Evolutionary conservation across 2,113 vertebrate species (phyloP).

Genomic region (Perognathus longimembris): DNA sequence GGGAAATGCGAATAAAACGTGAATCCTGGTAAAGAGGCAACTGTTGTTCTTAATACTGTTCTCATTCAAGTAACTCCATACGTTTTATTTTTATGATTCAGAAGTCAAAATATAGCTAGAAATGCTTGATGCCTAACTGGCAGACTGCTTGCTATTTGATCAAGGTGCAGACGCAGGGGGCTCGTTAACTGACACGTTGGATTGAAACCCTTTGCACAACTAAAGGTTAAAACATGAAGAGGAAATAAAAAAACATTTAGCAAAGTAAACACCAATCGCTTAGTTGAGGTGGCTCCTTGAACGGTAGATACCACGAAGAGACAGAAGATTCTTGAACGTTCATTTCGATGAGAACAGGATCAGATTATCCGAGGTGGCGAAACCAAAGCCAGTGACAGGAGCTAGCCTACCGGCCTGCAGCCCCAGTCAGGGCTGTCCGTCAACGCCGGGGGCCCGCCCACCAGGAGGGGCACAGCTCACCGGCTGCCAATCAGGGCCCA

Average conservation of each 20-base stretch:
- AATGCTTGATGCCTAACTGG: background rate
- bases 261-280: background rate
- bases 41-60: background rate
- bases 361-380: background rate
- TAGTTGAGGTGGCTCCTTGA: background rate
- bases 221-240: background rate
- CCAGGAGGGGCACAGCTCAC: background rate
- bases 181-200: no score
- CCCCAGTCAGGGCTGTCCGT: background rate
- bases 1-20: background rate
- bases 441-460: background rate
- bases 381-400: background rate
- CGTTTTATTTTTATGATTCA: no score
- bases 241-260: background rate
- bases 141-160: background rate
- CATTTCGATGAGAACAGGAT: slow-evolving; percentile 16
- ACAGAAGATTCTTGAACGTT: background rate
- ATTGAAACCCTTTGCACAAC: background rate
- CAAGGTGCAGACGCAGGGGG: no score
- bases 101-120: background rate
- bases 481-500: background rate
- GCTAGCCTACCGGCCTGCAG: background rate
- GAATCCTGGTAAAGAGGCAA: background rate
- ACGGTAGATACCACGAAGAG: background rate
- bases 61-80: slow-evolving; percentile 1